Conservation (phyloP, 2,797 vertebrate genomes). For the Lacerta viridis region DNA sequence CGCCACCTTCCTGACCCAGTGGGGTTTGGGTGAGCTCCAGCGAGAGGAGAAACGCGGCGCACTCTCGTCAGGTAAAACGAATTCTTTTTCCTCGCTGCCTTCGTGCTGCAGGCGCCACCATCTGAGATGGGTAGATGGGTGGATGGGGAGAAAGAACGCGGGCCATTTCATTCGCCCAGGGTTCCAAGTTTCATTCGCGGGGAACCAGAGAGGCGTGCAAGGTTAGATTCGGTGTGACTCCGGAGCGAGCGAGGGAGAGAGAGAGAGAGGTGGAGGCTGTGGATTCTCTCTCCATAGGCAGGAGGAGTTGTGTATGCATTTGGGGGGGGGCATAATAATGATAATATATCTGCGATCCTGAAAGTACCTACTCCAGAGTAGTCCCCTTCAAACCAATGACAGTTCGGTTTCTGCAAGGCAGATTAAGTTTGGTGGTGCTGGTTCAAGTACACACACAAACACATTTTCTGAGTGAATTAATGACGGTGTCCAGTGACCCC, state of each 20-base stretch:
- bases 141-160: background rate
- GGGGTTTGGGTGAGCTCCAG: constrained; percentile 79
- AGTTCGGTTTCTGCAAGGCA: background rate
- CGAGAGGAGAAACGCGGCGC: constrained; percentile 33
- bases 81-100: no score
- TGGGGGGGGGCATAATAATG: background rate
- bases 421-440: background rate
- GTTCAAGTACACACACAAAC: background rate
- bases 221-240: background rate
- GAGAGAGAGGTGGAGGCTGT: no score
- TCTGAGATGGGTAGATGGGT: background rate
- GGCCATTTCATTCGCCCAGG: background rate
- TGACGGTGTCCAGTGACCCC: background rate
- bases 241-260: background rate
- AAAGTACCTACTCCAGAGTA: background rate
- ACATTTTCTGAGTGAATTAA: background rate
- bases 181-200: background rate
- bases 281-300: background rate
- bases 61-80: constrained; percentile 74
- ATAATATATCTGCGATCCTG: background rate
- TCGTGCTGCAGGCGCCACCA: constrained; percentile 3
- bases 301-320: background rate
- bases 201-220: no score
- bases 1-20: constrained; percentile 80
- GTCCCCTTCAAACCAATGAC: background rate